phyloP scores from a whole-genome alignment of 2,797 vertebrate genomes.

The Sarcoramphus papa region DNA sequence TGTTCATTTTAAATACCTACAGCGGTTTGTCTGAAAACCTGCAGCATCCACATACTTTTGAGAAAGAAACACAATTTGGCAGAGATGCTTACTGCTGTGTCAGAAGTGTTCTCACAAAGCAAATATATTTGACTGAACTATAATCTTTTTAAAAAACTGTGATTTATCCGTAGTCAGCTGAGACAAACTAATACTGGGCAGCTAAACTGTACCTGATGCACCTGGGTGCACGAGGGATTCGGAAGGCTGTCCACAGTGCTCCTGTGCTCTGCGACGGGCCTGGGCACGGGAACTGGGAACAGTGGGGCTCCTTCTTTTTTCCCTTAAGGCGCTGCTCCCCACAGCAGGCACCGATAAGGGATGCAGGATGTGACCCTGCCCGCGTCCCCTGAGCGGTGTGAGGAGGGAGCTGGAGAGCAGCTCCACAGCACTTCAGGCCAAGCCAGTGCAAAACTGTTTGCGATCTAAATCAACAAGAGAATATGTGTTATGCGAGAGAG shows the following conservation, averaged over 20 bases:
- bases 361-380: neutral
- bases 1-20: neutral
- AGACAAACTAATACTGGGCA: neutral
- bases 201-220: too few relatives aligned
- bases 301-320: neutral
- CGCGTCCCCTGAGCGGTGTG: neutral
- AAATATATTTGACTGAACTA: neutral
- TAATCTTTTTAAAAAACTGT: neutral
- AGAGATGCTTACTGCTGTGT: neutral
- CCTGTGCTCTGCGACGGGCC: neutral
- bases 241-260: neutral
- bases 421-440: neutral
- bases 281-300: neutral
- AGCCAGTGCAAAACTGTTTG: neutral
- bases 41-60: neutral
- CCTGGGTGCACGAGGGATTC: neutral
- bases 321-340: neutral
- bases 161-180: neutral
- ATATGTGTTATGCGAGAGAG: neutral
- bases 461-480: neutral
- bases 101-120: neutral
- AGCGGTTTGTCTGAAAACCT: neutral
- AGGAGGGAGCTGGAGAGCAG: neutral
- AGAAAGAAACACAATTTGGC: neutral
- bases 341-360: rapidly evolving